These are phyloP conservation scores for Tigriopus californicus DNA, from an alignment of 2,888 invertebrate species.

Conservation along the genomic window DNA sequence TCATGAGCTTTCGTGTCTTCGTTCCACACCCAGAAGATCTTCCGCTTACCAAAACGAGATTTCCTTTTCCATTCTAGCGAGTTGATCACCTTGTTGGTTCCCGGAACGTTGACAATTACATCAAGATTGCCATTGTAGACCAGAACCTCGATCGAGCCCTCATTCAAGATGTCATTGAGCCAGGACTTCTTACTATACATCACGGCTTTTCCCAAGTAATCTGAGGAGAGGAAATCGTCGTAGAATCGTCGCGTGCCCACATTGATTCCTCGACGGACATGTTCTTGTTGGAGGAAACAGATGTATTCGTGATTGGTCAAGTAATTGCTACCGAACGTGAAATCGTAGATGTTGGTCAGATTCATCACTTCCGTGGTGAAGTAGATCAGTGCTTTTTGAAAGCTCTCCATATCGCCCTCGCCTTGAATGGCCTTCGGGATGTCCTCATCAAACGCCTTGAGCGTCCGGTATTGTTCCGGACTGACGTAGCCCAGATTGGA, in stretches of 20 bases:
- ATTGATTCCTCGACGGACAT: slow-evolving; percentile 6
- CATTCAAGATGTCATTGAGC: background rate
- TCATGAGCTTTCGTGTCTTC: background rate
- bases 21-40: slow-evolving; percentile 5
- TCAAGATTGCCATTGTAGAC: slow-evolving; percentile 9
- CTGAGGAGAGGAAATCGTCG: background rate
- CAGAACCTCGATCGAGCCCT: slow-evolving; percentile 1
- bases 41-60: background rate
- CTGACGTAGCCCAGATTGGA: slow-evolving; percentile 22
- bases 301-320: slow-evolving; percentile 9
- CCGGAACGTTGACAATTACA: slow-evolving; percentile 5
- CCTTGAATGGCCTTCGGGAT: slow-evolving; percentile 19
- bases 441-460: slow-evolving; percentile 18
- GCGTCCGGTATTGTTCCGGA: slow-evolving; percentile 17
- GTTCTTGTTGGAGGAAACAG: background rate
- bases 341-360: slow-evolving; percentile 16
- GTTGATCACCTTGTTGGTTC: slow-evolving; percentile 11
- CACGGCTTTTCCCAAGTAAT: background rate
- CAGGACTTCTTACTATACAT: background rate
- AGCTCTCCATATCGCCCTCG: slow-evolving; percentile 19
- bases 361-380: background rate
- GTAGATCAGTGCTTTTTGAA: background rate
- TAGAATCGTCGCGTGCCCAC: background rate
- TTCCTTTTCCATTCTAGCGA: background rate
- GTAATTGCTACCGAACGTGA: slow-evolving; percentile 1